phyloP scores from a whole-genome alignment of 1,140 invertebrate species.

The Ips nitidus region DNA sequence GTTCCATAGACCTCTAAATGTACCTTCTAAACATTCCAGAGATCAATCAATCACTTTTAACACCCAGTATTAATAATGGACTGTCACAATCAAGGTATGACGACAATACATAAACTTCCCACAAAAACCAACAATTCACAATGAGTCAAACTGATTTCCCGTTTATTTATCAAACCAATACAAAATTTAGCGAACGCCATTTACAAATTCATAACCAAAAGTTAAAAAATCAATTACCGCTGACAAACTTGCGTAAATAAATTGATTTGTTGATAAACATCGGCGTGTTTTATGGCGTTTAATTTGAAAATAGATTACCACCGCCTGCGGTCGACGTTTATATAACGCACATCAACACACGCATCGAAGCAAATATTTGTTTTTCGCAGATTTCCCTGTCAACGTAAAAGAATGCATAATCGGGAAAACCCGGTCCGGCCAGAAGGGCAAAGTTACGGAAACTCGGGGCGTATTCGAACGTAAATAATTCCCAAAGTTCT shows the following conservation, averaged over 20 bases:
- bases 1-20: too few species aligned
- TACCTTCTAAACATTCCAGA: too few species aligned
- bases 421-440: too few species aligned
- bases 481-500: conserved; percentile 30
- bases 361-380: background rate
- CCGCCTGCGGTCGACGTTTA: background rate
- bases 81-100: too few species aligned
- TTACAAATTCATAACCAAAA: background rate
- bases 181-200: background rate
- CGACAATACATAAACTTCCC: too few species aligned
- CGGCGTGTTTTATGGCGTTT: conserved; percentile 6
- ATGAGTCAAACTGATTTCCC: too few species aligned
- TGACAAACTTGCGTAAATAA: conserved; percentile 5
- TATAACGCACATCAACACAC: background rate
- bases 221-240: conserved; percentile 7
- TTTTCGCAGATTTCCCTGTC: background rate
- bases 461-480: conserved; percentile 11
- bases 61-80: too few species aligned
- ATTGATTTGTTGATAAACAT: conserved; percentile 5
- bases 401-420: too few species aligned
- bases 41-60: too few species aligned
- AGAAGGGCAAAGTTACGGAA: background rate
- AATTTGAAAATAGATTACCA: conserved; percentile 12
- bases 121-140: too few species aligned
- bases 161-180: too few species aligned